Evolutionary conservation across 2,888 invertebrate species (phyloP).

Genomic region (Scaptomyza tumidula): DNA sequence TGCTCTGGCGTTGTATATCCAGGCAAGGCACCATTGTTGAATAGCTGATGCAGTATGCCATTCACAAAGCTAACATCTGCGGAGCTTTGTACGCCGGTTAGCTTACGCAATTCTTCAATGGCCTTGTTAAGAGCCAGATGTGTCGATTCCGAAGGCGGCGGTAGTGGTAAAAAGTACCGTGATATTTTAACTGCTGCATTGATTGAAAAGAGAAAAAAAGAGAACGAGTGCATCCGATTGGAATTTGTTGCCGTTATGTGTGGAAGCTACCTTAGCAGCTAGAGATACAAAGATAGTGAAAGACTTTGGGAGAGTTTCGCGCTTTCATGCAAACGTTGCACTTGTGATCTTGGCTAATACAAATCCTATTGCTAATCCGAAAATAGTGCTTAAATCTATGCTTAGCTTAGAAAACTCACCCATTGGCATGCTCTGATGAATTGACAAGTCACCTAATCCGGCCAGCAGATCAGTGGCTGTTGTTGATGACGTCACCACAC

Average conservation of each 20-base stretch:
- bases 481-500: conserved; percentile 50
- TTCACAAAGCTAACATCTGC: conserved; percentile 81
- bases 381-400: conserved; percentile 13
- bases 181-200: conserved; percentile 59
- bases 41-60: conserved; percentile 75
- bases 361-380: conserved; percentile 32
- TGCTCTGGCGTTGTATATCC: conserved; percentile 88
- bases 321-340: conserved; percentile 54
- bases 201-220: conserved; percentile 82
- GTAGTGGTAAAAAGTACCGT: conserved; percentile 44
- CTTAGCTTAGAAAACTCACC: conserved; percentile 76
- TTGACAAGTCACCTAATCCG: conserved; percentile 85
- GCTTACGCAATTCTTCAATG: conserved; percentile 59
- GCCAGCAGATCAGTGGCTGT: conserved; percentile 85
- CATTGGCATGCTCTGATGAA: conserved; percentile 83
- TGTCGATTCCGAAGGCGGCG: conserved; percentile 48
- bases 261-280: conserved; percentile 46
- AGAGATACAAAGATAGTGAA: conserved; percentile 37
- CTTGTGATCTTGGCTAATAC: conserved; percentile 27
- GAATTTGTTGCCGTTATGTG: conserved; percentile 81
- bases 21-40: conserved; percentile 81
- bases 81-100: conserved; percentile 81
- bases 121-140: conserved; percentile 62
- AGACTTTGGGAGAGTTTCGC: conserved; percentile 10
- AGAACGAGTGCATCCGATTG: conserved; percentile 84